These are phyloP conservation scores for Tetranychus cinnabarinus DNA, from an alignment of 1,140 invertebrate species.

Conservation along the genomic window DNA sequence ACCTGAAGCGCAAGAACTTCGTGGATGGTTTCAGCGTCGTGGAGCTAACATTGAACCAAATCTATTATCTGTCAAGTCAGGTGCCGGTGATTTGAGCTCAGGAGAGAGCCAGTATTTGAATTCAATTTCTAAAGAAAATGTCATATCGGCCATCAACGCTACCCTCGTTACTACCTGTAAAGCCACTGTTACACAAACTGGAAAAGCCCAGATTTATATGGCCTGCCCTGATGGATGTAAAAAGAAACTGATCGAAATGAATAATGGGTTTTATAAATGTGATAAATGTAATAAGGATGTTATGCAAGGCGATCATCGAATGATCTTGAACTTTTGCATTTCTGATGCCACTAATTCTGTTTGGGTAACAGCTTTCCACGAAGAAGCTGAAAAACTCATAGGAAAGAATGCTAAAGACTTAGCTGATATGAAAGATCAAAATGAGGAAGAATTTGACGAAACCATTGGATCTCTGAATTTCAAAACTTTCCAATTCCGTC, in stretches of 20 bases:
- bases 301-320: conserved; percentile 58
- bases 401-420: conserved; percentile 21
- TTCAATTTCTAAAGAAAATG: conserved; percentile 31
- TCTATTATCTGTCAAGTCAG: conserved; percentile 31
- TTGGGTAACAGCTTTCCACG: conserved; percentile 74
- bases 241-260: conserved; percentile 70
- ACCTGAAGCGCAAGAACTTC: conserved; percentile 52
- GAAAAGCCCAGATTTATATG: conserved; percentile 61
- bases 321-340: conserved; percentile 46
- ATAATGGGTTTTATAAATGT: conserved; percentile 66
- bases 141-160: background rate
- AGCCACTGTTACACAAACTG: conserved; percentile 39
- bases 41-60: conserved; percentile 33
- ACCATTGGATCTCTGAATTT: conserved; percentile 49
- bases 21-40: conserved; percentile 68
- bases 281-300: conserved; percentile 75
- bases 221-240: conserved; percentile 72
- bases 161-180: conserved; percentile 44
- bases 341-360: conserved; percentile 52
- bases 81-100: conserved; percentile 14
- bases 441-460: conserved; percentile 25
- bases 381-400: conserved; percentile 54
- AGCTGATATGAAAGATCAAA: conserved; percentile 15
- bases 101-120: background rate
- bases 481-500: conserved; percentile 48